Percentiles rank a stretch among this genome's conserved stretches.
Evolutionary conservation across 2,797 vertebrate species (phyloP).

Genomic region (Darevskia nairensis): DNA sequence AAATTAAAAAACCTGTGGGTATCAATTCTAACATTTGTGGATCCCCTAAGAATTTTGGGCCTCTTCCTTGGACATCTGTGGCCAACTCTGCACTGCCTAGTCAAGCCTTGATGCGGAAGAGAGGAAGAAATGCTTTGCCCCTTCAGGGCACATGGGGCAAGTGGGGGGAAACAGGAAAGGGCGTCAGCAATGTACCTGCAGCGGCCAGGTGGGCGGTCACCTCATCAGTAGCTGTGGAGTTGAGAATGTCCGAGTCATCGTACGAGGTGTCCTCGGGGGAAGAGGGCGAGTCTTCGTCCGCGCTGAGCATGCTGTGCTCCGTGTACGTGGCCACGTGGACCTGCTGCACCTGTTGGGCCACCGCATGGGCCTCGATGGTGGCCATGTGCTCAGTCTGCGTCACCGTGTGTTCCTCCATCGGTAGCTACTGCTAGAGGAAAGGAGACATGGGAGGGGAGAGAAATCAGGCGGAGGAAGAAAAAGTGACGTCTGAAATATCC

Average conservation of each 20-base stretch:
- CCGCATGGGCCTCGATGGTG: conserved; percentile 94
- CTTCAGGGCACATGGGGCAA: rapidly evolving
- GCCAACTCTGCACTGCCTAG: background rate
- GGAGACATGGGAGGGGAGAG: background rate
- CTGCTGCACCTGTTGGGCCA: conserved; percentile 92
- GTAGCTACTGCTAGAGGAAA: conserved; percentile 57
- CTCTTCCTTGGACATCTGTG: background rate
- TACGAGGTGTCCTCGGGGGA: conserved; percentile 96
- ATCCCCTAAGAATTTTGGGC: background rate
- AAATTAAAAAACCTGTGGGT: background rate
- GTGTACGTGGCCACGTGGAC: conserved; percentile 94
- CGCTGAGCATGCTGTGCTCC: conserved; percentile 93
- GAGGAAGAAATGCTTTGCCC: rapidly evolving
- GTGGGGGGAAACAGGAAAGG: rapidly evolving
- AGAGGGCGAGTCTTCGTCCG: conserved; percentile 95
- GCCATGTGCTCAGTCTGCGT: conserved; percentile 94
- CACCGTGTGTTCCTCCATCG: conserved; percentile 94
- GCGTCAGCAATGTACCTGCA: conserved; percentile 82
- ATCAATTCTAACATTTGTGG: background rate
- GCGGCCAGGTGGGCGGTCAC: conserved; percentile 96
- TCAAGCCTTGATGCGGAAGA: rapidly evolving
- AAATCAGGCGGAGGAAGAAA: rapidly evolving
- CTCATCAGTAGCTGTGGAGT: conserved; percentile 94
- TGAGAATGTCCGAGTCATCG: conserved; percentile 97
- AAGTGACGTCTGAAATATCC: background rate